Evolutionary conservation across 2,113 vertebrate species (phyloP), one percentile per base, ranked within the genome.

Genomic region (Notarius quadriscutis): DNA sequence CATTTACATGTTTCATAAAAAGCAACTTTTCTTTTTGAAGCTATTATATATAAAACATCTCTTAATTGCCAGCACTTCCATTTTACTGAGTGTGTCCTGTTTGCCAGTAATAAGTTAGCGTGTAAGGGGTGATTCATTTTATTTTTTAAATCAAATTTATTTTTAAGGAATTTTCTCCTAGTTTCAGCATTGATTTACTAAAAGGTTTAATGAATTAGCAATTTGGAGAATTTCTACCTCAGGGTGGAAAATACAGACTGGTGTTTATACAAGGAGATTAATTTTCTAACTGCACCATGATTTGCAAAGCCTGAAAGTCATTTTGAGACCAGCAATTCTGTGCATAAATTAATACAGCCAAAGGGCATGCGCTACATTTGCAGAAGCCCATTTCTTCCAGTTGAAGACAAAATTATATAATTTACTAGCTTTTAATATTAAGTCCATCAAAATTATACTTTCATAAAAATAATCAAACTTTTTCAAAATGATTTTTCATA

Each of bases 1-100:
- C 6, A 81, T 83, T 48, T 82, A 63, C 10, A 83, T 50, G 67
- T 50, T 65, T 82, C 20, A 82, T 63, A 12, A 62, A 81, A 34
- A 62, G 41, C 41, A 41, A 41, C 41, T 41, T 3, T 41, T 41
- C 41, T 41, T 41, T 41, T 41, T 41, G 41, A 41, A 41, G 41
- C 41, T 41, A 41, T 41, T 41, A 53, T 7, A 7, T 53, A 11
- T 53, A 11, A 11, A 9, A 53, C 51, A 53, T 53, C 51, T 53
- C 51, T 11, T 53, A 53, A 53, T 53, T 53, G 1, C 27, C 55
- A 81, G 79, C 14, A 60, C 25, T 81, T 41, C 18, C 30, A 65
- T 83, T 83, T 50, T 62, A 50, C 11, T 27, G 2, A 20, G 27
- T 79, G 74, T 30, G 20, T 51, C 22, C 22, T 27, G 6, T 17